phyloP scores from a whole-genome alignment of 2,113 vertebrate genomes.

The Tragelaphus imberbis region DNA sequence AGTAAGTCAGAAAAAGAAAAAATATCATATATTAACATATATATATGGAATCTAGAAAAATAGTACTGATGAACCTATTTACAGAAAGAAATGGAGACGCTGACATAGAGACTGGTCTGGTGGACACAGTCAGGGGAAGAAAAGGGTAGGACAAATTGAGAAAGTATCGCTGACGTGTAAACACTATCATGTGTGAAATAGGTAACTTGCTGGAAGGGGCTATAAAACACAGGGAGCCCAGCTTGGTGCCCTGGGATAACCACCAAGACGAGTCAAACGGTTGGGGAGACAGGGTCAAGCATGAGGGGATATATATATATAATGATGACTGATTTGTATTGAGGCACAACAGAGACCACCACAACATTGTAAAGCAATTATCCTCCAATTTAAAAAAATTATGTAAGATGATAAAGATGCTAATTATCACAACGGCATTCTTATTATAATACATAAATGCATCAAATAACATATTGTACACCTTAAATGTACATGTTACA shows the following conservation, averaged over 20 bases:
- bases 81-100: not conserved
- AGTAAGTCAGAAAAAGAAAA: not conserved
- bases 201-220: not conserved
- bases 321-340: not conserved
- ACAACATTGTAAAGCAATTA: not conserved
- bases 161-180: not conserved
- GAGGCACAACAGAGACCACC: not conserved
- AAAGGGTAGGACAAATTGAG: not conserved
- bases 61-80: not conserved
- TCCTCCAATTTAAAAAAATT: not conserved
- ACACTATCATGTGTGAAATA: not conserved
- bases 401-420: not conserved
- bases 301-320: not conserved
- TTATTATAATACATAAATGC: not conserved
- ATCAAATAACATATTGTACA: not conserved
- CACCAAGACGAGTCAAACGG: not conserved
- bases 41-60: not conserved
- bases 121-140: not conserved
- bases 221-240: not conserved
- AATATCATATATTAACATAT: not conserved
- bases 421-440: not conserved
- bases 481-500: not conserved
- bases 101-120: not conserved
- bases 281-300: not conserved
- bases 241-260: not conserved